Evolutionary conservation across 1,140 invertebrate genomes (phyloP).

Genomic region (Apis mellifera): DNA sequence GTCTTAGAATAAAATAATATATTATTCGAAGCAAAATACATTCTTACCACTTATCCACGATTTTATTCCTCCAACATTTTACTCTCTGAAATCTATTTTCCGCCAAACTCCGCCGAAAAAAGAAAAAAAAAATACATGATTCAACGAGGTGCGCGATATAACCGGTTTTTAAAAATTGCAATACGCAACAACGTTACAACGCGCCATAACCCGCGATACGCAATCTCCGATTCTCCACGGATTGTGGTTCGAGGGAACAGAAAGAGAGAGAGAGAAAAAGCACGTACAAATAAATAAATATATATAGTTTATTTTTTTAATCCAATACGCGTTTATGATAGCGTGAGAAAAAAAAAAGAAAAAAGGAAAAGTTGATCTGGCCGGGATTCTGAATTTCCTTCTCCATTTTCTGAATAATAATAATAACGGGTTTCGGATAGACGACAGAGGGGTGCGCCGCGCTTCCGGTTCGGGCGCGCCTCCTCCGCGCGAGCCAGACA

Average conservation of each 20-base stretch:
- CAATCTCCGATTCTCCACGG: conserved; percentile 20
- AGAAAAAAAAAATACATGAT: not conserved
- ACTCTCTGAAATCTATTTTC: no score
- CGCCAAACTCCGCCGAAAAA: not conserved
- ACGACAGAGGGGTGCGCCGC: conserved; percentile 20
- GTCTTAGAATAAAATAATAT: no score
- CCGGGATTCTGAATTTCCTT: not conserved
- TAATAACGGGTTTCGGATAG: conserved; percentile 18
- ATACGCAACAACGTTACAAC: not conserved
- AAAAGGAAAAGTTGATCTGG: not conserved
- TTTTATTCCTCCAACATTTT: no score
- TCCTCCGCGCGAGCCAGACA: conserved; percentile 24
- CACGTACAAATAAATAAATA: no score
- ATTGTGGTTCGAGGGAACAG: not conserved
- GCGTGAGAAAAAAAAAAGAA: not conserved
- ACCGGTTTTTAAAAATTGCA: conserved; percentile 38
- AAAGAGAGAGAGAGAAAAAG: no score
- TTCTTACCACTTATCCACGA: no score
- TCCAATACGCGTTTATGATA: no score
- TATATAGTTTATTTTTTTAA: no score
- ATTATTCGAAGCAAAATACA: no score
- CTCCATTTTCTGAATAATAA: conserved; percentile 10
- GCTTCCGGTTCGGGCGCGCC: conserved; percentile 12
- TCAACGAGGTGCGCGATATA: not conserved
- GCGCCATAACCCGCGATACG: not conserved